phyloP scores from a whole-genome alignment of 2,888 invertebrate genomes.

The Sinhomidia bicolor region DNA sequence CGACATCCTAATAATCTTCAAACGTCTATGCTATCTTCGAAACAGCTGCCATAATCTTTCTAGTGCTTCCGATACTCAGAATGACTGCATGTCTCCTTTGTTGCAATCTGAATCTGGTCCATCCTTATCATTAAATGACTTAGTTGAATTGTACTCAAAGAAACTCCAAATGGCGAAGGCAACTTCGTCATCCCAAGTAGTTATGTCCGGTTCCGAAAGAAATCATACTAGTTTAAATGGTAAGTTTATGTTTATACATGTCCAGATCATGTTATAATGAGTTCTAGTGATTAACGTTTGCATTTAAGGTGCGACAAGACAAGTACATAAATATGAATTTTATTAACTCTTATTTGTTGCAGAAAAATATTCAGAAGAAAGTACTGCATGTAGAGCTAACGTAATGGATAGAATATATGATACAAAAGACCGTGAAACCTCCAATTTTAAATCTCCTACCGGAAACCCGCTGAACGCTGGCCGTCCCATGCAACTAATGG shows the following conservation, averaged over 20 bases:
- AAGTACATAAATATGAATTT: no score
- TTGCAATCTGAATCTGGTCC: neutral
- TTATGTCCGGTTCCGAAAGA: neutral
- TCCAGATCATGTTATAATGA: no score
- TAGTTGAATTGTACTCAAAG: slow-evolving; percentile 47
- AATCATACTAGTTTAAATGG: neutral
- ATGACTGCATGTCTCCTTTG: slow-evolving; percentile 48
- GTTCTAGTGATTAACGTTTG: no score
- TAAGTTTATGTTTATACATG: no score
- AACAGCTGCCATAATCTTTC: slow-evolving; percentile 2
- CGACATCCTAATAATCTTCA: neutral
- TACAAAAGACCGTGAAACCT: neutral
- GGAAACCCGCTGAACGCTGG: neutral
- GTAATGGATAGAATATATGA: neutral
- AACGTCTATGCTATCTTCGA: neutral
- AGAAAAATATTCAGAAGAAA: neutral
- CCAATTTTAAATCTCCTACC: neutral
- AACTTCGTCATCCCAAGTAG: neutral
- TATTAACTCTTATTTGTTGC: neutral
- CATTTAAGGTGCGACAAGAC: no score
- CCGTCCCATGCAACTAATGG: slow-evolving; percentile 26
- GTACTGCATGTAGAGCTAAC: neutral
- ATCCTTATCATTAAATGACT: slow-evolving; percentile 26
- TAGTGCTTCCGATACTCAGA: neutral
- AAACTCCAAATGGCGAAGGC: slow-evolving; percentile 1